Conservation (phyloP, 2,888 invertebrate species). For the Calameuta pallipes region DNA sequence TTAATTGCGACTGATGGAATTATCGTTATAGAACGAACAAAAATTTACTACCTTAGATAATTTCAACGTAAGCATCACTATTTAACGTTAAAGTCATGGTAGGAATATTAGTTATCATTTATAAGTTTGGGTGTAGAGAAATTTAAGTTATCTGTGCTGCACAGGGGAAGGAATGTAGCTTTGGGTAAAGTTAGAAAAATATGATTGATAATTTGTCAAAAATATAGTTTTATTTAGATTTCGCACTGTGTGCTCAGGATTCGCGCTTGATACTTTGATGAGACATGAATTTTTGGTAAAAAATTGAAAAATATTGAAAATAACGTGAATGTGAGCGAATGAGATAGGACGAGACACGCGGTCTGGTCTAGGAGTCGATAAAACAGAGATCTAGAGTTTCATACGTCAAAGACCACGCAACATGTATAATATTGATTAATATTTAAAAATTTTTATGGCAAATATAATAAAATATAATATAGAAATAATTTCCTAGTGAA, state of each 20-base stretch:
- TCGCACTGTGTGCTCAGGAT: not conserved
- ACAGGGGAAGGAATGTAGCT: not conserved
- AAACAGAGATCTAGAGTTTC: too few relatives aligned
- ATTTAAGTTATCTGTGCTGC: not conserved
- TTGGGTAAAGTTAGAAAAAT: not conserved
- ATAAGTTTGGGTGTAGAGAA: not conserved
- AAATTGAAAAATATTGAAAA: not conserved
- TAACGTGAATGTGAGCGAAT: not conserved
- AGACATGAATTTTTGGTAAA: not conserved
- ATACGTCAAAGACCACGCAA: too few relatives aligned
- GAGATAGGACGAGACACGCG: too few relatives aligned
- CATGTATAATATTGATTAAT: too few relatives aligned
- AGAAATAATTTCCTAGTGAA: too few relatives aligned
- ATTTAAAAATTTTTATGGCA: too few relatives aligned
- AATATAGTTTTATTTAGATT: not conserved
- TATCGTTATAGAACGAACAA: not conserved
- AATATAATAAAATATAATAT: too few relatives aligned
- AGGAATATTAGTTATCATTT: too few relatives aligned
- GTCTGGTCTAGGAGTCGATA: too few relatives aligned
- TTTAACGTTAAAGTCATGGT: too few relatives aligned
- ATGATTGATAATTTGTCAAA: not conserved
- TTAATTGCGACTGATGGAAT: conserved; percentile 17
- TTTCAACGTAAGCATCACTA: too few relatives aligned
- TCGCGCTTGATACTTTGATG: not conserved
- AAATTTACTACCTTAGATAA: not conserved